These are phyloP conservation scores for Rafetus swinhoei DNA, from an alignment of 2,113 vertebrate genomes.

Conservation along the genomic window DNA sequence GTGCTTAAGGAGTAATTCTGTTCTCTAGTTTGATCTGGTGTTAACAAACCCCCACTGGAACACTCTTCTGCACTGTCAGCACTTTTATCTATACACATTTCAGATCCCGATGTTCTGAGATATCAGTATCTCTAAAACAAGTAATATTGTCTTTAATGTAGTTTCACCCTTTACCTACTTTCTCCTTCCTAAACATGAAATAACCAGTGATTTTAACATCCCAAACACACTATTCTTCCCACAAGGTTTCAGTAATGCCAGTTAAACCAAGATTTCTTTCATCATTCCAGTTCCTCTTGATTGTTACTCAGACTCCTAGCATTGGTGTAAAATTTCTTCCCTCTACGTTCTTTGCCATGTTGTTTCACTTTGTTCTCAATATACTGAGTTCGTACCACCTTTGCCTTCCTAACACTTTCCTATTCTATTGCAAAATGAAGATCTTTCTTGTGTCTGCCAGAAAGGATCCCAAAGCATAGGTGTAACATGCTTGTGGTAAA, in stretches of 20 bases:
- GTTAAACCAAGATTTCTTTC: no score
- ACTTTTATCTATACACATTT: background rate
- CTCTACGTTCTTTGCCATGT: background rate
- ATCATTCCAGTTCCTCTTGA: no score
- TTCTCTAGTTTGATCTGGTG: background rate
- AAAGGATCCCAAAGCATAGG: background rate
- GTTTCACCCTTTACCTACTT: background rate
- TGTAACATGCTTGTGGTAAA: background rate
- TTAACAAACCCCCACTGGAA: background rate
- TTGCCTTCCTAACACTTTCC: background rate
- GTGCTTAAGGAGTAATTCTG: background rate
- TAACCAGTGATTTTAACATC: background rate
- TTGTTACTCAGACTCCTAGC: no score
- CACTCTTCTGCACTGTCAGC: background rate
- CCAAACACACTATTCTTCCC: background rate
- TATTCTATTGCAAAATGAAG: background rate
- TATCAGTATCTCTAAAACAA: background rate
- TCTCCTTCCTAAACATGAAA: background rate
- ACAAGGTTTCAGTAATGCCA: background rate
- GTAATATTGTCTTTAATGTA: background rate
- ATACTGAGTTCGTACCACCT: background rate
- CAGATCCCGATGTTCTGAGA: background rate
- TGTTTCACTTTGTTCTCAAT: background rate
- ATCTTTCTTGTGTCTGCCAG: background rate
- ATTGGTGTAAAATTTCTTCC: no score